Evolutionary conservation across 2,113 vertebrate genomes (phyloP).

Genomic region (Danionella cerebrum): DNA sequence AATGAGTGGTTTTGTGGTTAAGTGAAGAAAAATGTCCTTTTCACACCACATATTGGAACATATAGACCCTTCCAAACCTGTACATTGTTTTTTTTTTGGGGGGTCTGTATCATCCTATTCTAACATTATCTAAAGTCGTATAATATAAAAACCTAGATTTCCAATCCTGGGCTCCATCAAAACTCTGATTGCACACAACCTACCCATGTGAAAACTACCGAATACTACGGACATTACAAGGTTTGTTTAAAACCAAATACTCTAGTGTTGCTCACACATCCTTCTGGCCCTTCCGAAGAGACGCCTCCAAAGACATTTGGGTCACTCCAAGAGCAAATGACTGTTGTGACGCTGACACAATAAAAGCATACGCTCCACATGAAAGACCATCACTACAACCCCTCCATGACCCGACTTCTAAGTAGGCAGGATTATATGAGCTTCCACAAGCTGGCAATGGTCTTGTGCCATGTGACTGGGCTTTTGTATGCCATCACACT

Average conservation of each 20-base stretch:
- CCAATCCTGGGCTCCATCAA: too few species aligned
- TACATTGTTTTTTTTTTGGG: too few species aligned
- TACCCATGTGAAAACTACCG: neutral
- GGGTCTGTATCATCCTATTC: too few species aligned
- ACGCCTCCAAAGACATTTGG: conserved; percentile 20
- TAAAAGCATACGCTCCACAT: conserved; percentile 26
- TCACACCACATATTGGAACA: too few species aligned
- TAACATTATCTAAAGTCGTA: too few species aligned
- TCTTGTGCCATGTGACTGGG: conserved; percentile 13
- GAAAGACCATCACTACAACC: conserved; percentile 27
- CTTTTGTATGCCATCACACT: conserved; percentile 14
- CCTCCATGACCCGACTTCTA: conserved; percentile 28
- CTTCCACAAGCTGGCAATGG: conserved; percentile 15
- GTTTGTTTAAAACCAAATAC: conserved; percentile 1
- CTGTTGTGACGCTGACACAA: conserved; percentile 29
- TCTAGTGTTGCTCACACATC: conserved; percentile 27
- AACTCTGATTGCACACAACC: too few species aligned
- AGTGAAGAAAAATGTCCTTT: too few species aligned
- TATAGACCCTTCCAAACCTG: too few species aligned
- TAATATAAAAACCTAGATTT: too few species aligned
- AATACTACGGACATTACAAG: conserved; percentile 30
- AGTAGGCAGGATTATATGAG: conserved; percentile 30
- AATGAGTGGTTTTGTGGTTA: too few species aligned
- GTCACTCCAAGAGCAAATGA: conserved; percentile 20
- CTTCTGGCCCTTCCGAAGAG: conserved; percentile 26